Percentiles rank a stretch among this genome's conserved stretches.
Evolutionary conservation across 2,888 invertebrate species (phyloP).

Genomic region (Parascotia fuliginaria): DNA sequence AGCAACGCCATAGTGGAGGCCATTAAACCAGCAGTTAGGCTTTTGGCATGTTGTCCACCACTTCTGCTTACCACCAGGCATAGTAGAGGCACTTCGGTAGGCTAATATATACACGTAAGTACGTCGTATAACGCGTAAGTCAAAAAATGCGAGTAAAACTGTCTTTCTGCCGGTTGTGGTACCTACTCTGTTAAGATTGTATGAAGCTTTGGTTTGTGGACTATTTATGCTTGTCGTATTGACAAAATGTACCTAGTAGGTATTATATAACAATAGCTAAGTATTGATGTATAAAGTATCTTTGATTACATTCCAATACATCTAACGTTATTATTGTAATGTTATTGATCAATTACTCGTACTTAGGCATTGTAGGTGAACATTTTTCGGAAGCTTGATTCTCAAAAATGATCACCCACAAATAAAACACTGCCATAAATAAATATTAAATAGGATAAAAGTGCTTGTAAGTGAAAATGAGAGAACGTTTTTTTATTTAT

Average conservation of each 20-base stretch:
- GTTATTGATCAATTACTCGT: constrained; percentile 76
- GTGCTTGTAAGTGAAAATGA: constrained; percentile 9
- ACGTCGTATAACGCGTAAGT: too few relatives aligned
- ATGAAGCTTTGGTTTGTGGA: neutral
- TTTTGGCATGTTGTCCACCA: too few relatives aligned
- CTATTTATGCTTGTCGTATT: neutral
- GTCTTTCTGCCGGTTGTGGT: neutral
- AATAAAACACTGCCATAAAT: constrained; percentile 72
- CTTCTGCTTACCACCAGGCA: too few relatives aligned
- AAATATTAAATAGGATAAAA: constrained; percentile 42
- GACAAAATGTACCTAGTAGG: constrained; percentile 10
- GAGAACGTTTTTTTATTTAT: constrained; percentile 35
- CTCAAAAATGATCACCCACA: constrained; percentile 59
- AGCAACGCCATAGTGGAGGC: too few relatives aligned
- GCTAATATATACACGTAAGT: too few relatives aligned
- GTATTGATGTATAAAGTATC: constrained; percentile 40
- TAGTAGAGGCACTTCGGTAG: too few relatives aligned
- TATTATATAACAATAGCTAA: constrained; percentile 22
- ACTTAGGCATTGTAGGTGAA: constrained; percentile 71
- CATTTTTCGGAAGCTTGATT: constrained; percentile 52
- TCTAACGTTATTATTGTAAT: constrained; percentile 35
- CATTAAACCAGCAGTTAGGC: too few relatives aligned
- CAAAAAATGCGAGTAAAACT: too few relatives aligned
- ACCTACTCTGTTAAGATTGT: neutral
- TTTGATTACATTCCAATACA: constrained; percentile 47